Conservation (phyloP, 1,140 invertebrate species). For the Euwallacea similis region DNA sequence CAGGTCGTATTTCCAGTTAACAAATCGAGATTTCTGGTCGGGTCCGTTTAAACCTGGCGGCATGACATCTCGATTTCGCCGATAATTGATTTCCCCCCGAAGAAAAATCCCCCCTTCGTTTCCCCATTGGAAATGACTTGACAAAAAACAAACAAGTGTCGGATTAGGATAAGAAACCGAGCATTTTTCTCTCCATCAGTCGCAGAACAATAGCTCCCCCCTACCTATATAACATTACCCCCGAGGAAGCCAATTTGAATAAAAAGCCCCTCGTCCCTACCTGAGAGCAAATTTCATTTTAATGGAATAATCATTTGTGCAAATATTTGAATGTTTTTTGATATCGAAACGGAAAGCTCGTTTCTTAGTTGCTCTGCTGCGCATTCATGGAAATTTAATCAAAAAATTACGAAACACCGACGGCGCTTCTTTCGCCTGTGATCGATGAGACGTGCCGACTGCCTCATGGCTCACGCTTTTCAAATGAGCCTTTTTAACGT, state of each 20-base stretch:
- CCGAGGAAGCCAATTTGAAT: conserved; percentile 45
- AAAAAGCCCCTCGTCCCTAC: conserved; percentile 45
- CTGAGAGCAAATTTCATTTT: conserved; percentile 55
- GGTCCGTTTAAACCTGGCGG: background rate
- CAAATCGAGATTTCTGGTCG: conserved; percentile 30
- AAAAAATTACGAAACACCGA: conserved; percentile 53
- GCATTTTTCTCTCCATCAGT: conserved; percentile 38
- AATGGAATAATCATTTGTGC: conserved; percentile 56
- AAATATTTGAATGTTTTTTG: conserved; percentile 56
- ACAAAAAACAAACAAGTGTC: conserved; percentile 43
- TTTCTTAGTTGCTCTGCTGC: conserved; percentile 49
- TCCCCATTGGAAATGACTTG: conserved; percentile 30
- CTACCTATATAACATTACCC: conserved; percentile 32
- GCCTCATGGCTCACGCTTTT: too few species aligned
- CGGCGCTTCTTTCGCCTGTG: conserved; percentile 36
- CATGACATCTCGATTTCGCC: background rate
- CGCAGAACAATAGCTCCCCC: conserved; percentile 46
- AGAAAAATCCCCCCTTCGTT: conserved; percentile 6
- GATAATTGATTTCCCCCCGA: too few species aligned
- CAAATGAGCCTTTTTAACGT: too few species aligned
- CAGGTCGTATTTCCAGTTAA: conserved; percentile 27
- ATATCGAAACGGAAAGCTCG: conserved; percentile 52
- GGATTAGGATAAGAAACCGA: conserved; percentile 40
- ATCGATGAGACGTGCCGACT: conserved; percentile 38
- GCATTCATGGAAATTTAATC: conserved; percentile 54